Percentiles rank a stretch among this genome's conserved stretches.
These are phyloP conservation scores for Actinia equina DNA, from an alignment of 64 coral and sea anemone genomes.

Conservation along the genomic window DNA sequence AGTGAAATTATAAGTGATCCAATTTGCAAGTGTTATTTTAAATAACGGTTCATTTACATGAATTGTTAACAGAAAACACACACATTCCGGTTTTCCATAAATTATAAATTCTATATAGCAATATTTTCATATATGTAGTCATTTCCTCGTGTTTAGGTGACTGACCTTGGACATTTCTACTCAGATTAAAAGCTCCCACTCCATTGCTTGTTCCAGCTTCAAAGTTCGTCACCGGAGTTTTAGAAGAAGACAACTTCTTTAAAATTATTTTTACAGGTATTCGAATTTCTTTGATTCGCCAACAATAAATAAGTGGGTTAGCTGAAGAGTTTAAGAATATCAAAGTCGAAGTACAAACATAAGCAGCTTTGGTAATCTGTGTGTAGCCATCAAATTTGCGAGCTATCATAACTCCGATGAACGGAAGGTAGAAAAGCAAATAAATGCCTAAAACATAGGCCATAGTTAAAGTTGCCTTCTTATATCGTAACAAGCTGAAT, in stretches of 20 bases:
- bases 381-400: constrained; percentile 37
- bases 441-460: constrained; percentile 55
- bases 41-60: no score
- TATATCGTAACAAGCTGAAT: constrained; percentile 41
- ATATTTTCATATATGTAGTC: no score
- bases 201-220: neutral
- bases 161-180: no score
- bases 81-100: no score
- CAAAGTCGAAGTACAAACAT: constrained; percentile 25
- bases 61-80: no score
- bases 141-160: no score
- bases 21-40: no score
- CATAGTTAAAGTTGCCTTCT: constrained; percentile 62
- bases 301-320: constrained; percentile 68
- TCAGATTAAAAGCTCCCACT: neutral
- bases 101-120: no score
- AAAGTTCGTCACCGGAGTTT: neutral
- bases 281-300: constrained; percentile 63
- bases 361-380: constrained; percentile 37
- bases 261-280: constrained; percentile 36
- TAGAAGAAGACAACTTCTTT: neutral
- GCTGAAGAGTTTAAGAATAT: constrained; percentile 68
- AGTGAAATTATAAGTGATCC: no score
- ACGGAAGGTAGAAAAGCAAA: constrained; percentile 54
- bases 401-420: constrained; percentile 6